Percentiles rank a stretch among this genome's conserved stretches.
phyloP scores from a whole-genome alignment of 1,140 invertebrate species.

The Maconellicoccus hirsutus region DNA sequence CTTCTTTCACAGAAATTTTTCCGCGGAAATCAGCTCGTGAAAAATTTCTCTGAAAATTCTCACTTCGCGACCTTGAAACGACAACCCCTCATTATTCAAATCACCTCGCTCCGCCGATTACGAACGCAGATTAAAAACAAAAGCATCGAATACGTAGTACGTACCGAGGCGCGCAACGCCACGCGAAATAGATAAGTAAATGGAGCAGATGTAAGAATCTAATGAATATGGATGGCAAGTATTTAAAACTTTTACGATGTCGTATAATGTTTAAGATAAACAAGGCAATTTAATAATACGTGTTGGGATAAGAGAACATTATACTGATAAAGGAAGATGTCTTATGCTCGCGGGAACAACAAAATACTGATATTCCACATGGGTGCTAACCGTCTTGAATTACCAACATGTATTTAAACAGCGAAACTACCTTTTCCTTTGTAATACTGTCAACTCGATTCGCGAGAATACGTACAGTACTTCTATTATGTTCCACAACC shows the following conservation, averaged over 20 bases:
- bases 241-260: conserved; percentile 9
- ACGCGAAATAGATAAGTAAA: conserved; percentile 6
- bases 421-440: background rate
- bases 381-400: conserved; percentile 21
- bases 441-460: background rate
- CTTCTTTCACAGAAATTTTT: no score
- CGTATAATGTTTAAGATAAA: conserved; percentile 9
- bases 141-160: no score
- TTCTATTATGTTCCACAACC: conserved; percentile 8
- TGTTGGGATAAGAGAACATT: conserved; percentile 6
- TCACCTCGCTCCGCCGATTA: no score
- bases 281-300: conserved; percentile 9
- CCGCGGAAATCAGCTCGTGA: no score
- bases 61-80: no score
- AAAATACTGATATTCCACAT: conserved; percentile 13
- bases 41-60: no score
- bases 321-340: conserved; percentile 17
- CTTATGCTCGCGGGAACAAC: conserved; percentile 17
- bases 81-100: no score
- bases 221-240: conserved; percentile 4
- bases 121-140: background rate
- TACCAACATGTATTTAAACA: conserved; percentile 15
- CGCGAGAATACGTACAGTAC: background rate
- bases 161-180: background rate
- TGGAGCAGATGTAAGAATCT: conserved; percentile 7